Percentiles rank a stretch among this genome's conserved stretches.
These are phyloP conservation scores for Apotomis betuletana DNA, from an alignment of 2,888 invertebrate genomes.

Conservation along the genomic window DNA sequence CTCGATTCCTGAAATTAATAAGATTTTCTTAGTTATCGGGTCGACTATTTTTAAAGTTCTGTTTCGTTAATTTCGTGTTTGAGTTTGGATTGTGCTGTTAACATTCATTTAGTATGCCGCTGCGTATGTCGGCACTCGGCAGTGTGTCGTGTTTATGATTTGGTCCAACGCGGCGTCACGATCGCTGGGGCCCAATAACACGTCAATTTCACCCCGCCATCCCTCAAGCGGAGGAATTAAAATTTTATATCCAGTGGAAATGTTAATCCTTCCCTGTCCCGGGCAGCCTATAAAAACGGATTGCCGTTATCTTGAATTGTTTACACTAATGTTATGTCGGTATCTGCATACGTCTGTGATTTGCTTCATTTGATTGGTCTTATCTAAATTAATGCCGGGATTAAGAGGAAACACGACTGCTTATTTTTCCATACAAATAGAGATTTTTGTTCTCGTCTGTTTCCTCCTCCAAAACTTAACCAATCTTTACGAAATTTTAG, in stretches of 20 bases:
- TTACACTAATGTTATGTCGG: constrained; percentile 52
- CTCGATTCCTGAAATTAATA: too few species aligned
- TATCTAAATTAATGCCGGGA: too few species aligned
- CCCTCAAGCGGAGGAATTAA: constrained; percentile 74
- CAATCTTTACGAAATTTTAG: too few species aligned
- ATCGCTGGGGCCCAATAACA: constrained; percentile 72
- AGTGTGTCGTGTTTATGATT: constrained; percentile 42
- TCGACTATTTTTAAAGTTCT: not conserved
- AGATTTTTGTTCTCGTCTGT: too few species aligned
- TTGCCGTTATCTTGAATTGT: constrained; percentile 74
- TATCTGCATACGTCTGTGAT: constrained; percentile 4
- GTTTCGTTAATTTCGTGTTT: not conserved
- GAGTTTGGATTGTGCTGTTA: not conserved
- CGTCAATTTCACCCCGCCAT: constrained; percentile 70
- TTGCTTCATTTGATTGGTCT: not conserved
- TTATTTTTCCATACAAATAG: too few species aligned
- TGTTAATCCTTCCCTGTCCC: constrained; percentile 76
- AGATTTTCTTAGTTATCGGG: too few species aligned
- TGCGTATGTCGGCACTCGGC: constrained; percentile 9
- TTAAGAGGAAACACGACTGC: too few species aligned
- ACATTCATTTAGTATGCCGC: constrained; percentile 10
- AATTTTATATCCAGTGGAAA: constrained; percentile 78
- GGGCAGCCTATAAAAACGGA: constrained; percentile 73
- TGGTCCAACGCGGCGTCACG: constrained; percentile 44
- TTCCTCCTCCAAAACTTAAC: too few species aligned